phyloP scores from a whole-genome alignment of 1,140 invertebrate genomes.

The Drosophila watanabei region DNA sequence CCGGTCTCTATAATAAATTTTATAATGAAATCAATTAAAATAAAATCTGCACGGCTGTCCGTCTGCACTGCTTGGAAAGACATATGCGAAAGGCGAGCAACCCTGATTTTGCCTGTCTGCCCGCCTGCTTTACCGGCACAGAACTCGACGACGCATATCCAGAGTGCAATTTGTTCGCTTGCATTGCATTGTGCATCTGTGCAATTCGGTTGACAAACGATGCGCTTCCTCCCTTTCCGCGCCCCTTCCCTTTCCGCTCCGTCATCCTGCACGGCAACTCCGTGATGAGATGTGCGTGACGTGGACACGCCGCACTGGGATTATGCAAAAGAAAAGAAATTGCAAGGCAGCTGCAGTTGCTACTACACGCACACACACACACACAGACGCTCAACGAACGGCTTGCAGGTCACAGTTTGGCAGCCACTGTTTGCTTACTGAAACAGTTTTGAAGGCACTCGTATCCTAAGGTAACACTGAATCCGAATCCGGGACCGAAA shows the following conservation, averaged over 20 bases:
- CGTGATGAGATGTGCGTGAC: constrained; percentile 63
- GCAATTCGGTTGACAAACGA: constrained; percentile 68
- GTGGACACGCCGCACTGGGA: constrained; percentile 68
- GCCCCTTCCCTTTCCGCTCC: neutral
- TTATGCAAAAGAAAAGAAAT: constrained; percentile 76
- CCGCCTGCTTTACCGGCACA: neutral
- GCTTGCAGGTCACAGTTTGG: constrained; percentile 34
- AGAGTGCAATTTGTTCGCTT: constrained; percentile 11
- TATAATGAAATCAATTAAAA: neutral
- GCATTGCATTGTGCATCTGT: constrained; percentile 29
- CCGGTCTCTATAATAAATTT: neutral
- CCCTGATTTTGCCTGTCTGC: neutral
- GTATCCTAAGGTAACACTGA: neutral
- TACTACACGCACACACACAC: constrained; percentile 13
- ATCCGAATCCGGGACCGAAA: constrained; percentile 14
- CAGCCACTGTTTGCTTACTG: neutral
- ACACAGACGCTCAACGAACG: neutral
- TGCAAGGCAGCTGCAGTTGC: constrained; percentile 57
- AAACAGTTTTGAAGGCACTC: constrained; percentile 16
- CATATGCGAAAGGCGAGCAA: neutral
- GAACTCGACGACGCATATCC: constrained; percentile 7
- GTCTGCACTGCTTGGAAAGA: neutral
- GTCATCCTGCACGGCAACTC: neutral
- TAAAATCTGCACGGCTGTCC: neutral
- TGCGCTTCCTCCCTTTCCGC: constrained; percentile 27